Evolutionary conservation across 2,888 invertebrate genomes (phyloP).

Genomic region (Ormyrus labotus): DNA sequence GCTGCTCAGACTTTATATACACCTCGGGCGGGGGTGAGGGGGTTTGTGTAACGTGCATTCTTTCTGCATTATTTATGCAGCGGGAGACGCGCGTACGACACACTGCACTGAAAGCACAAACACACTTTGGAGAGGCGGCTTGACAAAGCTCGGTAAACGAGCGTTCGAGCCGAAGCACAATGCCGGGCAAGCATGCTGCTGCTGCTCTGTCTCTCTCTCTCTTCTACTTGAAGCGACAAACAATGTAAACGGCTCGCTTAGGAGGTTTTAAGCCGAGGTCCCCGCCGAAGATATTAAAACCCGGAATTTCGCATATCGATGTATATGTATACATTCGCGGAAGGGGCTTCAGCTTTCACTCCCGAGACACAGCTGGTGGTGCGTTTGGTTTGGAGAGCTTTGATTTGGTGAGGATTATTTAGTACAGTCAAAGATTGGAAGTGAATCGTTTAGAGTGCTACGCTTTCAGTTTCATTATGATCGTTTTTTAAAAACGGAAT

Average conservation of each 20-base stretch:
- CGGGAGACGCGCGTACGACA: not conserved
- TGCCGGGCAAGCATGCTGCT: conserved; percentile 17
- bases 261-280: conserved; percentile 30
- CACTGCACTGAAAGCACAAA: not conserved
- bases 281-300: conserved; percentile 20
- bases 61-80: conserved; percentile 40
- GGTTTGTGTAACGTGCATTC: conserved; percentile 6
- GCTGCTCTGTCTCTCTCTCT: conserved; percentile 5
- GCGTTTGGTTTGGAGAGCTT: too few species aligned
- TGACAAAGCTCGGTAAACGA: conserved; percentile 27
- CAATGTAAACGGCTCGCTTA: conserved; percentile 34
- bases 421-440: not conserved
- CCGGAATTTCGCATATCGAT: not conserved
- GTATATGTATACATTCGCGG: too few species aligned
- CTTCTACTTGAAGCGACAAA: conserved; percentile 4
- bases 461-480: conserved; percentile 45
- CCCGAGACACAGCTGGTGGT: too few species aligned
- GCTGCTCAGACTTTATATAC: conserved; percentile 16
- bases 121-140: conserved; percentile 5
- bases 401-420: too few species aligned
- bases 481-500: conserved; percentile 25
- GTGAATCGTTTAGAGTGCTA: conserved; percentile 17
- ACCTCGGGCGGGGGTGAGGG: not conserved
- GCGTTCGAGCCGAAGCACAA: conserved; percentile 28
- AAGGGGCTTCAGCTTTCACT: too few species aligned